Evolutionary conservation across 2,888 invertebrate species (phyloP).

Genomic region (Parnassius apollo): DNA sequence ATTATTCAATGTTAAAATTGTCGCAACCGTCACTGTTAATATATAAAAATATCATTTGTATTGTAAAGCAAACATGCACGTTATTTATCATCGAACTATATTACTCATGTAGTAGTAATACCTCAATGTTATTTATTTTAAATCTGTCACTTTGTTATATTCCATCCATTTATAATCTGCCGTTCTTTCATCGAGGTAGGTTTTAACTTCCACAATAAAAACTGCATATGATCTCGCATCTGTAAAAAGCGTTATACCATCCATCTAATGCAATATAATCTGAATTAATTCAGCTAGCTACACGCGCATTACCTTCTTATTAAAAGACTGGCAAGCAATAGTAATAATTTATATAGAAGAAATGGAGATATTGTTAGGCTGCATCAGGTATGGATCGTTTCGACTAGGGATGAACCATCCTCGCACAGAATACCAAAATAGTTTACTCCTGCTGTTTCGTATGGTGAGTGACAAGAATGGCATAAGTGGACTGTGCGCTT

Average conservation of each 20-base stretch:
- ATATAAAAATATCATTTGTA: too few species aligned
- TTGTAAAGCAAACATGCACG: not conserved
- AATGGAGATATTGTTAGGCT: too few species aligned
- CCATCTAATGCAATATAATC: not conserved
- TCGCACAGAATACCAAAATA: too few species aligned
- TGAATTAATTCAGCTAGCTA: conserved; percentile 2
- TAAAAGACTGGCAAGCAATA: too few species aligned
- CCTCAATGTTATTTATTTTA: conserved; percentile 4
- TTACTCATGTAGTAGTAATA: too few species aligned
- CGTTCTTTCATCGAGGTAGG: not conserved
- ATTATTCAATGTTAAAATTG: not conserved
- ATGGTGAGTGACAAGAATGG: too few species aligned
- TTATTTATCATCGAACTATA: conserved; percentile 3
- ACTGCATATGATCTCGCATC: conserved; percentile 18
- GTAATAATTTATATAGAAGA: too few species aligned
- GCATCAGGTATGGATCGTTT: too few species aligned
- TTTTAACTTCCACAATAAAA: conserved; percentile 15
- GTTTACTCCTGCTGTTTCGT: too few species aligned
- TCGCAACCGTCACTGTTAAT: not conserved
- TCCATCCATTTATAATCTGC: conserved; percentile 7
- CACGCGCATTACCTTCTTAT: too few species aligned
- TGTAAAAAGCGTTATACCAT: conserved; percentile 9
- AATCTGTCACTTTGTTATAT: conserved; percentile 8
- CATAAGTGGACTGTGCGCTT: too few species aligned
- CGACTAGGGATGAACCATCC: too few species aligned